These are phyloP conservation scores for Microtus ochrogaster DNA, from an alignment of 2,113 vertebrate genomes.

Conservation along the genomic window DNA sequence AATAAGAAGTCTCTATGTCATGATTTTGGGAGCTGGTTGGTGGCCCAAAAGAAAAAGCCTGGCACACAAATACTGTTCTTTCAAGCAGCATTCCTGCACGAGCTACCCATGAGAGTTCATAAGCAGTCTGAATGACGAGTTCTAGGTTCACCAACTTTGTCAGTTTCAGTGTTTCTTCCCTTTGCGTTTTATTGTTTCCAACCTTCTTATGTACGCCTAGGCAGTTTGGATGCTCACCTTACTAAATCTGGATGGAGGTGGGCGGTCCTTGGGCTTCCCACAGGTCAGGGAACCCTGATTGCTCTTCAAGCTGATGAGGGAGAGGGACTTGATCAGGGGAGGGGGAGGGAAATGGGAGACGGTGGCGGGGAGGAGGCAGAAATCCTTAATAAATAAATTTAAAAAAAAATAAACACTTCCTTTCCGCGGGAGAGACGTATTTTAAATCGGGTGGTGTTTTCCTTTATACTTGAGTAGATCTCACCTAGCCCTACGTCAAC, in stretches of 20 bases:
- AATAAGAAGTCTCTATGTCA: not conserved
- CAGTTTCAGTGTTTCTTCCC: not conserved
- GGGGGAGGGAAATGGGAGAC: no score
- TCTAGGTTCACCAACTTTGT: not conserved
- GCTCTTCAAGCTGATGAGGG: no score
- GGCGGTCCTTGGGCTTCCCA: no score
- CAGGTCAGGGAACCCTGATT: no score
- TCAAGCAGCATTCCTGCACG: constrained; percentile 1
- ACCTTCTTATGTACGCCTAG: not conserved
- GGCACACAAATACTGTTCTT: not conserved
- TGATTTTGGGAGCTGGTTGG: not conserved
- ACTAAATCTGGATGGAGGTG: no score
- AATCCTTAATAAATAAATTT: no score
- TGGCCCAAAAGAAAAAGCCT: no score
- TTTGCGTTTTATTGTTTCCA: not conserved
- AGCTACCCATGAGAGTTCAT: not conserved
- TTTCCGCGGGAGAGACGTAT: not conserved
- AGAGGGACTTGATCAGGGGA: no score
- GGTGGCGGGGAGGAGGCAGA: no score
- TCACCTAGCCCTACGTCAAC: constrained; percentile 11
- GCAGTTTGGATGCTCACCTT: no score
- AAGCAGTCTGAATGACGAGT: not conserved
- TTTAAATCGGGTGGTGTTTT: not conserved
- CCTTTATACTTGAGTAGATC: constrained; percentile 17
- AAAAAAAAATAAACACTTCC: constrained; percentile 20